phyloP scores from a whole-genome alignment of 2,888 invertebrate genomes.

The Orthosia gothica region DNA sequence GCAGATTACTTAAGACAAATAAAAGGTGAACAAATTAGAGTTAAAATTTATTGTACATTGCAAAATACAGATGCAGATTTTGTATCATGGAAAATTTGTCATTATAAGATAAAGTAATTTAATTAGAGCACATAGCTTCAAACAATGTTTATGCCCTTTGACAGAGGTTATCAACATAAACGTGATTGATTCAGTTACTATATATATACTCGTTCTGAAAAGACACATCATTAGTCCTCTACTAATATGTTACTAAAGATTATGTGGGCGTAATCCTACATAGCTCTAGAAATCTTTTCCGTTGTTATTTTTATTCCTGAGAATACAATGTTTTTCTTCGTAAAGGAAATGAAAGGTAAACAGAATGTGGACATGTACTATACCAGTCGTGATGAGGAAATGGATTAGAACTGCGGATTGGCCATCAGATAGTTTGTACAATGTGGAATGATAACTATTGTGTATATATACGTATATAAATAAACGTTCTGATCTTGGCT shows the following conservation, averaged over 20 bases:
- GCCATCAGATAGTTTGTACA: conserved; percentile 5
- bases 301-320: conserved; percentile 17
- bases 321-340: conserved; percentile 25
- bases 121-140: conserved; percentile 34
- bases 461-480: too few relatives aligned
- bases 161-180: conserved; percentile 44
- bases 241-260: conserved; percentile 12
- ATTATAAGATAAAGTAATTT: conserved; percentile 33
- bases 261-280: conserved; percentile 2
- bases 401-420: conserved; percentile 8
- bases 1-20: too few relatives aligned
- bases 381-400: conserved; percentile 31
- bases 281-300: not conserved
- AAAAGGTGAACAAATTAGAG: not conserved
- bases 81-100: conserved; percentile 8
- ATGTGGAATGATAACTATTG: not conserved
- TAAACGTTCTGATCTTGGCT: not conserved
- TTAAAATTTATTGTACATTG: conserved; percentile 1
- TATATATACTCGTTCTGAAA: conserved; percentile 12
- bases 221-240: conserved; percentile 32
- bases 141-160: conserved; percentile 22
- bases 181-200: conserved; percentile 15
- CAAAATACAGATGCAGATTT: not conserved
- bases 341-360: conserved; percentile 42
- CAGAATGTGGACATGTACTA: conserved; percentile 2